Conservation (phyloP, 2,888 invertebrate species). For the Luperina nickerlii region DNA sequence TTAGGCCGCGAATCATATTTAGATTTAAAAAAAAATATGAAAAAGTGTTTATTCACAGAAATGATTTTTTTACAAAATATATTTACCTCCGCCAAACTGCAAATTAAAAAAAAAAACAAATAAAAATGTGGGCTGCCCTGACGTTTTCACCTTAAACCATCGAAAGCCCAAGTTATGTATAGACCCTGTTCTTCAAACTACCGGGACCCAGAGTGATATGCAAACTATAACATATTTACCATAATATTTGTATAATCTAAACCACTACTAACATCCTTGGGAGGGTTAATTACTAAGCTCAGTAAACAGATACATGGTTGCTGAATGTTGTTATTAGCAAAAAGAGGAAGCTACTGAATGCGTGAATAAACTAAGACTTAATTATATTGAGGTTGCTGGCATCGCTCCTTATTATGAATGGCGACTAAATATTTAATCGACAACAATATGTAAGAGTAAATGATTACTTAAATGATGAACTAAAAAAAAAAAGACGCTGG, state of each 20-base stretch:
- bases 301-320: constrained; percentile 15
- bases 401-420: not conserved
- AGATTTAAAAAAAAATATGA: too few relatives aligned
- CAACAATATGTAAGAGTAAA: not conserved
- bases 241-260: constrained; percentile 30
- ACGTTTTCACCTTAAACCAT: too few relatives aligned
- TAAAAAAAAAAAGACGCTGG: too few relatives aligned
- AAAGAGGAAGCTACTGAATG: constrained; percentile 6
- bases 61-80: too few relatives aligned
- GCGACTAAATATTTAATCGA: not conserved
- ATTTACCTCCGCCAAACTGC: too few relatives aligned
- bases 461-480: not conserved
- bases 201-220: not conserved
- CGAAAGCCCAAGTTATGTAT: not conserved
- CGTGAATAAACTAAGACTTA: constrained; percentile 2
- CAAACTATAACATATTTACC: constrained; percentile 18
- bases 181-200: not conserved
- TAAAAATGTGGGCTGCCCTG: too few relatives aligned
- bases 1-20: too few relatives aligned
- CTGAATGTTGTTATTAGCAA: constrained; percentile 21
- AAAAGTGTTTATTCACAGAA: too few relatives aligned
- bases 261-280: not conserved
- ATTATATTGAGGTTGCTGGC: not conserved
- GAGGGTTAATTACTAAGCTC: constrained; percentile 7
- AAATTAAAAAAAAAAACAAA: too few relatives aligned